Evolutionary conservation across 2,888 invertebrate genomes (phyloP), one percentile per base, ranked within the genome.

Genomic region (Phrixothrix hirtus): DNA sequence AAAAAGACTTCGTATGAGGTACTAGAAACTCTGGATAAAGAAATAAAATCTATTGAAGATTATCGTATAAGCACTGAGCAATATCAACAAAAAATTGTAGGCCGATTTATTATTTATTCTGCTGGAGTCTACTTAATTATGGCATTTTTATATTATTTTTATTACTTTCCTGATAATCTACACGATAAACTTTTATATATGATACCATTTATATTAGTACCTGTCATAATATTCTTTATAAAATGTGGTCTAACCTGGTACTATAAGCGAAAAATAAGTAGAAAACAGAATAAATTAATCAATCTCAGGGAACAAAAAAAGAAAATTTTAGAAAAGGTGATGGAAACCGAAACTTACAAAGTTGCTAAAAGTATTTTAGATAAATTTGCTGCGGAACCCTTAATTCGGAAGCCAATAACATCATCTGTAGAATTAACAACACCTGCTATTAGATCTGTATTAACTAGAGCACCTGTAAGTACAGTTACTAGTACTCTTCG

Each of bases 291-390:
- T 46, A 87, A 88, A 71, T 76, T 93, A 27, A 77, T 76, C 35
- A 82, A 82, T 43, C 82, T 95, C 75, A 81, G 85, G 63, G 84
- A 84, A n/a, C 86, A 92, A 67, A 95, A 93, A 70, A 89, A 87
- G 72, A 87, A 89, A 72, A 86, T 97, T 58, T 78, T 99, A 47
- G 95, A 98, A 69, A 89, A 93, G 71, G 96, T 99, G 21, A 96
- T 93, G 87, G 96, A 98, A 70, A 97, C 88, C 26, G 97, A 98
- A 77, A 97, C 95, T 0, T 99, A 96, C 73, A 98, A 97, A 79
- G 90, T 85, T 37, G 95, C 95, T 2, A 92, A 89, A 74, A 87
- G 88, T 72, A 91, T 95, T 62, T 77, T 95, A 48, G 88, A 93
- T 74, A 91, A 89, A 72, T 95, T 87, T 78, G 94, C 86, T 53